phyloP scores from a whole-genome alignment of 2,888 invertebrate species.

The Zelleria hepariella region DNA sequence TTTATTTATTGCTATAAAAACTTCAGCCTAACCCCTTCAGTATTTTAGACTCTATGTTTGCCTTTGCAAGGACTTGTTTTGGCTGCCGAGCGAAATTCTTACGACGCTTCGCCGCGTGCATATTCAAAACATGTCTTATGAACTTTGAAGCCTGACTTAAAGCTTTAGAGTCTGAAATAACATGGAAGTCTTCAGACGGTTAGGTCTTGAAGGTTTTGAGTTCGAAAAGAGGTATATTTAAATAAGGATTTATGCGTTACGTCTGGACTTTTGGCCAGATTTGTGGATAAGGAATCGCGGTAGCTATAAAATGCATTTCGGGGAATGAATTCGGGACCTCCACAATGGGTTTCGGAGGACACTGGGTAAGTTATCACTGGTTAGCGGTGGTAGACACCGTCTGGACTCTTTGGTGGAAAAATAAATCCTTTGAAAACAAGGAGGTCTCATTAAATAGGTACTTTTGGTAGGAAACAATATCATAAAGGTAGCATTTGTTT shows the following conservation, averaged over 20 bases:
- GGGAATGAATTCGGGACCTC: slow-evolving; percentile 8
- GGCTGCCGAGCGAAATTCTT: slow-evolving; percentile 17
- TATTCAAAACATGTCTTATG: slow-evolving; percentile 13
- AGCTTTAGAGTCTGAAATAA: slow-evolving; percentile 23
- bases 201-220: slow-evolving; percentile 13
- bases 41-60: slow-evolving; percentile 18
- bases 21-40: slow-evolving; percentile 23
- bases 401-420: background rate
- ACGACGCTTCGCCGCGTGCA: slow-evolving; percentile 20
- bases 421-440: too few species aligned
- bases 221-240: slow-evolving; percentile 53
- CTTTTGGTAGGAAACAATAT: too few species aligned
- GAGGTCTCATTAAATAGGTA: too few species aligned
- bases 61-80: slow-evolving; percentile 10
- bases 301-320: slow-evolving; percentile 41
- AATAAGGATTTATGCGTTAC: slow-evolving; percentile 70
- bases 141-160: slow-evolving; percentile 23
- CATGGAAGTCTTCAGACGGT: slow-evolving; percentile 11
- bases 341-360: slow-evolving; percentile 29
- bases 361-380: background rate
- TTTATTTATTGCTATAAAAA: slow-evolving; percentile 72
- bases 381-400: background rate
- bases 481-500: too few species aligned
- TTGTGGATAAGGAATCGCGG: slow-evolving; percentile 57
- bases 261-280: slow-evolving; percentile 70